Base-by-base conservation (phyloP, 1,140 invertebrate species). In the Armadillidium nasatum region DNA sequence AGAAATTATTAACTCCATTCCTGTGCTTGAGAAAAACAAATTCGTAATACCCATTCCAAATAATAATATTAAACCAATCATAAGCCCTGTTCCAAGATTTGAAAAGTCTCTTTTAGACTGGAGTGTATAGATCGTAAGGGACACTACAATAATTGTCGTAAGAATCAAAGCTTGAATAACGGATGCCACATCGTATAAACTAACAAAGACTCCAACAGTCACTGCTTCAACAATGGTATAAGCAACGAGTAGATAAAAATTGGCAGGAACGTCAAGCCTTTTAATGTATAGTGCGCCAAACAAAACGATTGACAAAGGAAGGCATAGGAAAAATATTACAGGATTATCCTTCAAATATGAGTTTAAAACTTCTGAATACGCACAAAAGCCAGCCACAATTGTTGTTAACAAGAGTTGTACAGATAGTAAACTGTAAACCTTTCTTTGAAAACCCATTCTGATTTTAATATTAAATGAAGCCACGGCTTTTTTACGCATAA, bases 71-170 rank as follows among this genome's bases (percentile, higher is more conserved):
- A 93, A 84, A 13, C 88, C 89, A 70, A 90, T 88, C 82, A 91
- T 90, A 71, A 93, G 85, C 76, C 92, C 93, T 85, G 74, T 90
- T 83, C 90, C 89, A 83, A 91, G 85, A 73, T 88, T 89, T 10
- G 91, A 92, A 85, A 93, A 94, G 83, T 94, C 92, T 78, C 87
- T 87, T 84, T 93, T 94, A 33, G 90, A 91, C 86, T 94, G 92
- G 75, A 94, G 89, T 0, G 92, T 94, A 83, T 89, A 94, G 7
- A 88, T 82, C 0, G 92, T 93, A 54, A 94, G 86, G 0, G 89
- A 88, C 75, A 88, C 85, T 15, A 92, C 89, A 11, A 93, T 89
- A 3, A 88, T 86, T 66, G 92, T 85, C 0, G 92, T 94, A 77
- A 94, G 86, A 0, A 89, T 83, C 13, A 94, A 86, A 2, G 92